Conservation (phyloP, 2,797 vertebrate species). For the Pangasius krempfi region DNA sequence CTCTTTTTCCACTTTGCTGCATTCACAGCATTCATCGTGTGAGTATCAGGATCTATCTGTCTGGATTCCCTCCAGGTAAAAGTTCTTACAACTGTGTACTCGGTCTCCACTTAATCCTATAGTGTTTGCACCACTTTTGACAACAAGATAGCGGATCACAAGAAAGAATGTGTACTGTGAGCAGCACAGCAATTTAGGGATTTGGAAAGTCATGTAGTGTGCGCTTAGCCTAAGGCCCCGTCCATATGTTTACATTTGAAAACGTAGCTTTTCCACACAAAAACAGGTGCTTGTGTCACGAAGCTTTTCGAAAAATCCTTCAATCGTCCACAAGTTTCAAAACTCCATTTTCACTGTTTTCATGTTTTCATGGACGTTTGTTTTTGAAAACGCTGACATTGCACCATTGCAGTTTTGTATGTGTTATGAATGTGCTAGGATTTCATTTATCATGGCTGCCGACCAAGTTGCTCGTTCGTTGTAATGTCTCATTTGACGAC, state of each 20-base stretch:
- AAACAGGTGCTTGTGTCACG: background rate
- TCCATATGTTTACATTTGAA: background rate
- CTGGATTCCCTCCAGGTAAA: constrained; percentile 7
- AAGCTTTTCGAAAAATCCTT: background rate
- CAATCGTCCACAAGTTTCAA: too few species aligned
- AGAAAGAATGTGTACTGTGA: background rate
- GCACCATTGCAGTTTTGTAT: background rate
- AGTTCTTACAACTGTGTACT: constrained; percentile 6
- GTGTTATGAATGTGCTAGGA: background rate
- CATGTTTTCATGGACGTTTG: background rate
- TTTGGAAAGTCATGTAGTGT: background rate
- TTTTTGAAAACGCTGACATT: background rate
- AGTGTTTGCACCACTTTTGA: constrained; percentile 11
- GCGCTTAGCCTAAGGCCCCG: background rate
- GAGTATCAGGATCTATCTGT: background rate
- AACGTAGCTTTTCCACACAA: background rate
- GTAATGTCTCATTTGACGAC: background rate
- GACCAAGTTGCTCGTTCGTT: background rate
- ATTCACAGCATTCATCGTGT: background rate
- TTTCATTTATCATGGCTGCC: background rate
- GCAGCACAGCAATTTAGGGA: constrained; percentile 5
- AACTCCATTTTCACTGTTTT: background rate
- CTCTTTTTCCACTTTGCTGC: background rate
- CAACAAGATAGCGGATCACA: constrained; percentile 8
- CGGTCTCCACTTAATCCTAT: constrained; percentile 10